phyloP scores from a whole-genome alignment of 2,888 invertebrate species.

The Antheraea assamensis region DNA sequence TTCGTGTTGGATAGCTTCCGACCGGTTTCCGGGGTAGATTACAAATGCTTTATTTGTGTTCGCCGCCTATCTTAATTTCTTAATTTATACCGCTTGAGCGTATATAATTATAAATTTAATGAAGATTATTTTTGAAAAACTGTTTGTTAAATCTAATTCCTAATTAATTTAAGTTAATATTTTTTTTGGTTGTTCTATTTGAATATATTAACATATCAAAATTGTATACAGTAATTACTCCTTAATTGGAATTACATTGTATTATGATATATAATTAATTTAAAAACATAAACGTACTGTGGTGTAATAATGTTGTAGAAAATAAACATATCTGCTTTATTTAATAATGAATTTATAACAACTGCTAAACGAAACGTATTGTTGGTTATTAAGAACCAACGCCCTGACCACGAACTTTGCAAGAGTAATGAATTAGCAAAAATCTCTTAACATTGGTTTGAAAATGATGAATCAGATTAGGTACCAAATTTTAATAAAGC shows the following conservation, averaged over 20 bases:
- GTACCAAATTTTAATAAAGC: no score
- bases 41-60: slow-evolving; percentile 68
- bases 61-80: slow-evolving; percentile 73
- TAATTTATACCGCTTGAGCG: slow-evolving; percentile 63
- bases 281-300: background rate
- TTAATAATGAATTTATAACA: no score
- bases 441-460: no score
- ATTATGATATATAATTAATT: background rate
- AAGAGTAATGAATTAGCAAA: no score
- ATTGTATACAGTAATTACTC: background rate
- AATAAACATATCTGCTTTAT: background rate
- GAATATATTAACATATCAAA: background rate
- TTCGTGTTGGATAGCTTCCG: slow-evolving; percentile 68
- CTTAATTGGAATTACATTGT: background rate
- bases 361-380: no score
- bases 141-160: slow-evolving; percentile 17
- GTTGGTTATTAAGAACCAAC: no score
- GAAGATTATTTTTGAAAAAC: background rate
- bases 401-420: no score
- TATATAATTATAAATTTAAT: slow-evolving; percentile 25
- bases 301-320: background rate
- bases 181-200: background rate
- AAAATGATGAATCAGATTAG: no score
- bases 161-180: slow-evolving; percentile 3
- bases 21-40: slow-evolving; percentile 72